phyloP scores from a whole-genome alignment of 2,797 vertebrate species.

The Pseudopleuronectes americanus region DNA sequence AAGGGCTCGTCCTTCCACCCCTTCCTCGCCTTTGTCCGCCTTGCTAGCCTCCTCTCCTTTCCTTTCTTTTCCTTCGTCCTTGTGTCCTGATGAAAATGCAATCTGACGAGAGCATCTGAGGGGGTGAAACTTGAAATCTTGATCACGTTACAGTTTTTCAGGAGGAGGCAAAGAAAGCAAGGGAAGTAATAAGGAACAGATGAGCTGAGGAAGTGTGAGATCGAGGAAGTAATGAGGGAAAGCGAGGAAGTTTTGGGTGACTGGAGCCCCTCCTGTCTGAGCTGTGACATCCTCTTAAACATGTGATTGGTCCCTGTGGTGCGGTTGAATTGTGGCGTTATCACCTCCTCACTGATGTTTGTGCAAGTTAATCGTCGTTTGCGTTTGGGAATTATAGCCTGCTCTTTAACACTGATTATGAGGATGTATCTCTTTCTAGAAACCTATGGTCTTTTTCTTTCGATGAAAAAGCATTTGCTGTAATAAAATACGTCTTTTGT shows the following conservation, averaged over 20 bases:
- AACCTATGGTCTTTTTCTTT: conserved; percentile 74
- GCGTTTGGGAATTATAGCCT: conserved; percentile 72
- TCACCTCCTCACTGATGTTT: conserved; percentile 75
- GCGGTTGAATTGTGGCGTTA: conserved; percentile 69
- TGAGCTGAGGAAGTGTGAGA: conserved; percentile 67
- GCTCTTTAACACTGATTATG: conserved; percentile 83
- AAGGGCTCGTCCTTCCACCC: conserved; percentile 34
- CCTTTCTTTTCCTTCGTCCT: conserved; percentile 52
- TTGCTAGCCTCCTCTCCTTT: conserved; percentile 54
- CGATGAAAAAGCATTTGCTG: conserved; percentile 66
- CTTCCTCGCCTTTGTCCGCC: conserved; percentile 44
- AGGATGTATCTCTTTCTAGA: conserved; percentile 79
- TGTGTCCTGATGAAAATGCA: conserved; percentile 71
- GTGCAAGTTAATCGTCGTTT: conserved; percentile 77
- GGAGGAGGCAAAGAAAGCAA: conserved; percentile 63
- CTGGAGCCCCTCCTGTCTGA: conserved; percentile 66
- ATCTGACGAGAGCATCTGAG: conserved; percentile 65
- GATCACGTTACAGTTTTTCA: conserved; percentile 62
- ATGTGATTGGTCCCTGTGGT: conserved; percentile 74
- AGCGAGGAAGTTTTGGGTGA: conserved; percentile 66
- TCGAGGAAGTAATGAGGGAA: conserved; percentile 63
- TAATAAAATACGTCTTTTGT: conserved; percentile 67
- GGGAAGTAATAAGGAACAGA: conserved; percentile 54
- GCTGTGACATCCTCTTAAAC: conserved; percentile 62
- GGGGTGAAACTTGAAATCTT: conserved; percentile 35